These are phyloP conservation scores for Punctoribates punctum DNA, from an alignment of 2,888 invertebrate species.

Conservation along the genomic window DNA sequence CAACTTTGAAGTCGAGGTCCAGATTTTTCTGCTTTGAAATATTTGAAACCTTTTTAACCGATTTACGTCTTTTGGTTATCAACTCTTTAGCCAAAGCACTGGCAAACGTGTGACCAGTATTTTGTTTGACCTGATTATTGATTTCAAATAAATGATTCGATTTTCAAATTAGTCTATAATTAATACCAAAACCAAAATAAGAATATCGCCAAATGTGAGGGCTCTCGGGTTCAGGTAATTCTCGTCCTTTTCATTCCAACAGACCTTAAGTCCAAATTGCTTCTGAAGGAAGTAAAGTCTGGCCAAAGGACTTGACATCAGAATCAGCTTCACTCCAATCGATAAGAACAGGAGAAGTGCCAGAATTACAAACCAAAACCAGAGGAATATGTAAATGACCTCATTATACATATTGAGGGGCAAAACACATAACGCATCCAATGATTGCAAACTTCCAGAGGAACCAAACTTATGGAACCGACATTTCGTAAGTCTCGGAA, in stretches of 20 bases:
- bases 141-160: no score
- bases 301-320: background rate
- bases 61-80: no score
- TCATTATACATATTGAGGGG: constrained; percentile 50
- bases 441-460: constrained; percentile 48
- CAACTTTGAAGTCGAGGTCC: no score
- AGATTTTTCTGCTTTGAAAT: no score
- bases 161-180: background rate
- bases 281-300: background rate
- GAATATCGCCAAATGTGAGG: background rate
- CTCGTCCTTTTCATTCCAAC: background rate
- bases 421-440: constrained; percentile 49
- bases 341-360: constrained; percentile 45
- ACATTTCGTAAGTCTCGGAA: constrained; percentile 50
- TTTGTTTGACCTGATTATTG: no score
- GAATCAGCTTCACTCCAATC: background rate
- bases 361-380: constrained; percentile 49
- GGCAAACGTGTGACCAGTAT: no score
- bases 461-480: constrained; percentile 48
- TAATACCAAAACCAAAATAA: background rate
- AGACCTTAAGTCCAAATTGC: no score
- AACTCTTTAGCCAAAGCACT: no score
- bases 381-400: constrained; percentile 49
- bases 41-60: no score
- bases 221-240: background rate